Evolutionary conservation across 2,113 vertebrate species (phyloP), one percentile per base, ranked within the genome.

Genomic region (Larimichthys polyactis): DNA sequence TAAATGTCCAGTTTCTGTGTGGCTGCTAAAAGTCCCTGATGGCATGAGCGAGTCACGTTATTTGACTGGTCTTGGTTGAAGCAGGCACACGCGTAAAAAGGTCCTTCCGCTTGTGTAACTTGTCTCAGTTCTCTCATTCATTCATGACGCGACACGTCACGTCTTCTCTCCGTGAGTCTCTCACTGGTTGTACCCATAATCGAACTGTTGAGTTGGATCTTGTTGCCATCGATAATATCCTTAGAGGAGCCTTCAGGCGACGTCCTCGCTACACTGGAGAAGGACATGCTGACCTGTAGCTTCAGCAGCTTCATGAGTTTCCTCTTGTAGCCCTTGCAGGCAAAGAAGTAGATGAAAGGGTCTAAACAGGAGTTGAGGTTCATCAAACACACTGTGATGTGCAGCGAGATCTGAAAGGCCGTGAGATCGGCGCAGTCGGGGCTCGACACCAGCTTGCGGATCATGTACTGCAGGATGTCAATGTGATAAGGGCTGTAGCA

Each of bases 341-440:
- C 97, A 71, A 99, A 99, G 93, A 99, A 99, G 85, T 99, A 99
- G 85, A 99, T 96, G 46, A 99, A 98, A 3, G 98, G 98, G 87
- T 99, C 98, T 90, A 99, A 90, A 75, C 97, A 97, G 88, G 97
- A 95, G 89, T 99, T 99, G 84, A 99, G 95, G 91, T 99, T 99
- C 98, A 99, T 99, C 74, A 99, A 93, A 79, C 96, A 96, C 20
- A 99, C 96, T 0, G 97, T 98, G 71, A 97, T 73, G 87, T 99
- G 98, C 85, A 99, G 95, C 0, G 97, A 97, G 67, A 98, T 94
- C 93, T 99, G 98, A 89, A 99, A 99, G 4, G 94, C 85, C 0
- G 96, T 95, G 8, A 88, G 94, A 24, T 96, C 93, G 0, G 36
- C 48, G 24, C 98, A 99, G 2, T 69, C 78, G 0, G 96, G 95